These are phyloP conservation scores for Pollicipes pollicipes DNA, from an alignment of 1,140 invertebrate genomes.

Conservation along the genomic window DNA sequence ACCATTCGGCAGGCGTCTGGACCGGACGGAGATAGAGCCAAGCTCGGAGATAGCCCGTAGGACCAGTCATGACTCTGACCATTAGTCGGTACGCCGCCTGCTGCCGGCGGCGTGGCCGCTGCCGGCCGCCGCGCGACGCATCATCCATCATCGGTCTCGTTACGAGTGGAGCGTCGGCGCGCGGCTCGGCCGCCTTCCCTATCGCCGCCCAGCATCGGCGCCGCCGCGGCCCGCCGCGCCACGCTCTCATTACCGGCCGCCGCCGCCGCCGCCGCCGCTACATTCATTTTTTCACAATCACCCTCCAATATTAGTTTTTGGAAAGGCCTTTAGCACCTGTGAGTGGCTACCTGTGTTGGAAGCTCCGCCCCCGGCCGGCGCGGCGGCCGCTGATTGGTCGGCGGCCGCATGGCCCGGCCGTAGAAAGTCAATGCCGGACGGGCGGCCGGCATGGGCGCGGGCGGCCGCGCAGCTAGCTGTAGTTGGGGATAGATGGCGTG, in stretches of 20 bases:
- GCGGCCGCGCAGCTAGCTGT: not conserved
- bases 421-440: not conserved
- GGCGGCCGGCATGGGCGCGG: too few species aligned
- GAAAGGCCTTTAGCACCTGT: not conserved
- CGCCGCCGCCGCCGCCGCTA: too few species aligned
- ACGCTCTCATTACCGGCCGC: not conserved
- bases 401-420: not conserved
- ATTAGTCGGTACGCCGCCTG: not conserved
- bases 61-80: not conserved
- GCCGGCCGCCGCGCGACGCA: too few species aligned
- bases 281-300: slow-evolving; percentile 1
- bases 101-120: not conserved
- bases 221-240: too few species aligned
- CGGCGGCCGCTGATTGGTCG: not conserved
- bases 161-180: too few species aligned
- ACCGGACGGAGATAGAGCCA: not conserved
- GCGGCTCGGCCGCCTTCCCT: too few species aligned
- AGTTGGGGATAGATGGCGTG: not conserved
- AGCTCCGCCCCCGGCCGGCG: not conserved
- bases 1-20: not conserved
- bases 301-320: not conserved
- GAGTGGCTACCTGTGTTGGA: slow-evolving; percentile 1
- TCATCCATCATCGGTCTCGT: not conserved
- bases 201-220: too few species aligned
- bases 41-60: not conserved